Conservation (phyloP, 2,797 vertebrate genomes). For the Phaenicophaeus curvirostris region DNA sequence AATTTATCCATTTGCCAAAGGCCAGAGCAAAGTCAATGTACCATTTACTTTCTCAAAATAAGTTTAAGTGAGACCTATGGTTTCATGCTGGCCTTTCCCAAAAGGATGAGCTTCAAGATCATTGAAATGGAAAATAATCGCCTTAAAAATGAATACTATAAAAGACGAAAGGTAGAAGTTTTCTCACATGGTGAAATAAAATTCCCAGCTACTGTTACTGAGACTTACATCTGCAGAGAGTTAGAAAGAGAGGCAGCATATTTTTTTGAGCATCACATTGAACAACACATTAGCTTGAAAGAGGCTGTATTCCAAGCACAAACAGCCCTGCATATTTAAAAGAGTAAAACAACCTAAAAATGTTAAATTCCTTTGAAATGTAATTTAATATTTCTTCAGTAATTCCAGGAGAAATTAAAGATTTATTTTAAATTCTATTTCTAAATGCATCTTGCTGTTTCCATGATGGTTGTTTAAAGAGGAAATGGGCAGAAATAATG, state of each 20-base stretch:
- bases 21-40: not conserved
- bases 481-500: not conserved
- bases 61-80: not conserved
- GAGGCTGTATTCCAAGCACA: not conserved
- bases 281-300: not conserved
- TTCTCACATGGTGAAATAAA: not conserved
- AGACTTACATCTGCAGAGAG: not conserved
- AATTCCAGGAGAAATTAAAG: conserved; percentile 24
- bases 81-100: not conserved
- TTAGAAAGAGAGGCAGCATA: not conserved
- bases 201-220: not conserved
- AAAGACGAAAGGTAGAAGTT: not conserved
- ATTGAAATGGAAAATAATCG: conserved; percentile 25
- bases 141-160: not conserved
- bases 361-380: not conserved
- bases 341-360: not conserved
- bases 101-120: not conserved
- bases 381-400: conserved; percentile 21
- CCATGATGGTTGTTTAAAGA: not conserved
- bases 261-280: not conserved
- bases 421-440: conserved; percentile 16
- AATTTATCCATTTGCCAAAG: conserved; percentile 5
- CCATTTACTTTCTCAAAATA: not conserved
- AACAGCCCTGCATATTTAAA: not conserved
- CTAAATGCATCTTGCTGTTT: not conserved